Conservation (phyloP, 2,888 invertebrate genomes). For the Sabatieria punctata region DNA sequence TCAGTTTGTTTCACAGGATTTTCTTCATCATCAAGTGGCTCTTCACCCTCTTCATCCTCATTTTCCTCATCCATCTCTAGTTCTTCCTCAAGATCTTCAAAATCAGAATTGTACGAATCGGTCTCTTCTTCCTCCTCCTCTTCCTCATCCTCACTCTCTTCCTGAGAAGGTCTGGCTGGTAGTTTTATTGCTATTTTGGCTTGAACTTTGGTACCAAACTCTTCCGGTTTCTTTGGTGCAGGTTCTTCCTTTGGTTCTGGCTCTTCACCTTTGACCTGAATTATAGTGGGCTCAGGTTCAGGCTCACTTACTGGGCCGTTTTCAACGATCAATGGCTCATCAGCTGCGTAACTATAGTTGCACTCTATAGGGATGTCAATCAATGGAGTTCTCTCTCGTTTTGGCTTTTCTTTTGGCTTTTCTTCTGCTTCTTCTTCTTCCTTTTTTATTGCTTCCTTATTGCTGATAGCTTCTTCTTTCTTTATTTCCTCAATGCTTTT, state of each 20-base stretch:
- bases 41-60: constrained; percentile 17
- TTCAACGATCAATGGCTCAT: too few species aligned
- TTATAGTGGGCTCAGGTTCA: too few species aligned
- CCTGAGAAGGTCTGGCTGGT: too few species aligned
- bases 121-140: constrained; percentile 8
- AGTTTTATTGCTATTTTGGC: too few species aligned
- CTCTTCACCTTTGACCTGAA: too few species aligned
- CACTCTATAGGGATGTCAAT: too few species aligned
- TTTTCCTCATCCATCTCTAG: constrained; percentile 18
- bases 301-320: too few species aligned
- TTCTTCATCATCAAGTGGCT: constrained; percentile 13
- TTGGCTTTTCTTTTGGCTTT: not conserved
- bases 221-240: too few species aligned
- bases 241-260: too few species aligned
- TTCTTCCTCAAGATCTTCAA: constrained; percentile 11
- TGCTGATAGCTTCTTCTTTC: not conserved
- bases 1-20: not conserved
- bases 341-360: too few species aligned
- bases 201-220: too few species aligned
- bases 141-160: constrained; percentile 1
- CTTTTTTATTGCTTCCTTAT: not conserved
- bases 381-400: not conserved
- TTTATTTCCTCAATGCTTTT: not conserved
- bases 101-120: constrained; percentile 6
- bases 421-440: not conserved